Evolutionary conservation across 2,113 vertebrate genomes (phyloP), one percentile per base, ranked within the genome.

Genomic region (Ptyas mucosa): DNA sequence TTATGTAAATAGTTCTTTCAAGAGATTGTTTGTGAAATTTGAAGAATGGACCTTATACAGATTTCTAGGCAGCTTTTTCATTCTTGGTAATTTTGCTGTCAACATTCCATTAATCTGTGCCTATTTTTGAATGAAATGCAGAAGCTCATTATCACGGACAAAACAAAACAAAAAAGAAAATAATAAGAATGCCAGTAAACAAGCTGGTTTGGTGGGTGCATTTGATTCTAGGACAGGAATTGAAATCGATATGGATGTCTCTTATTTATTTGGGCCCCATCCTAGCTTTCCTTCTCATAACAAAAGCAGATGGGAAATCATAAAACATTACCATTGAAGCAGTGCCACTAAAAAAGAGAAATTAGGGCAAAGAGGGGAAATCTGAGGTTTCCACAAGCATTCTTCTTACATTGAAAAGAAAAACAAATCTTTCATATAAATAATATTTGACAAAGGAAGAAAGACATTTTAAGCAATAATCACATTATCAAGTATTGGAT

Each of bases 21-120:
- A 89, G 91, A 86, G 87, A 75, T 85, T 90, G 75, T 94, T 92
- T 93, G 91, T 88, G 85, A 94, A 94, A 93, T 91, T 94, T 90
- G 85, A 92, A 43, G 89, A 96, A 95, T 14, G 0, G 24, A 91
- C 95, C 94, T 95, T 94, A 89, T 90, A 91, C 92, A 95, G 85
- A 93, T 95, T 93, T 96, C 58, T 91, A 94, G 53, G 34, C 87
- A 90, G 89, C 90, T 91, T 95, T 95, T 96, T 57, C 93, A 95
- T 96, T 93, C 93, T 94, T 94, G 88, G 94, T 93, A 92, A 95
- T 96, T 95, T 94, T 95, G 69, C 55, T 93, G 88, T 94, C 95
- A 95, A 95, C 92, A 91, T 89, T 90, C 90, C 91, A 97, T 96
- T 97, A 96, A 96, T 97, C 95, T 94, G 2, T 75, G 88, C 92